phyloP scores from a whole-genome alignment of 1,140 invertebrate species.

The Drosophila quadrilineata region DNA sequence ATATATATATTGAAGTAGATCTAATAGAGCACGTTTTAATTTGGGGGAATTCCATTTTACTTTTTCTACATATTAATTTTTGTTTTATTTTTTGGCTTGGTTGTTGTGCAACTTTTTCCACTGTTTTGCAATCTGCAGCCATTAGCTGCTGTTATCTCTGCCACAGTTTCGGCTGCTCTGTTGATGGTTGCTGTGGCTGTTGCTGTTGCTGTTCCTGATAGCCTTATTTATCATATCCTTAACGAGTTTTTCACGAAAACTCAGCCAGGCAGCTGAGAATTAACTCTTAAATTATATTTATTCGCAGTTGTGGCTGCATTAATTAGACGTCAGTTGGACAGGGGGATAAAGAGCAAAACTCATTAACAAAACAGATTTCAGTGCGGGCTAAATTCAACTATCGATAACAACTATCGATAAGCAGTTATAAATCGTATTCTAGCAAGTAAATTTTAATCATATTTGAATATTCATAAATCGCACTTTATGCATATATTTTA shows the following conservation, averaged over 20 bases:
- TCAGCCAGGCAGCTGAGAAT: neutral
- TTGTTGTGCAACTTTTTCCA: neutral
- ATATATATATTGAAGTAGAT: no score
- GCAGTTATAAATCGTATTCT: no score
- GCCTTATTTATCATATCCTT: constrained; percentile 29
- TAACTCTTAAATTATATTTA: no score
- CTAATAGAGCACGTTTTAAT: no score
- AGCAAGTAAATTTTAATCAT: constrained; percentile 3
- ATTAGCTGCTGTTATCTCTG: constrained; percentile 50
- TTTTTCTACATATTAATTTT: no score
- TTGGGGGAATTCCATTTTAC: no score
- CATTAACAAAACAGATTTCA: no score
- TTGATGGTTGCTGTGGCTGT: neutral
- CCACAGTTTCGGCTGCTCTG: constrained; percentile 26
- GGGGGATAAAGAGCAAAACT: no score
- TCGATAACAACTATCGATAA: no score
- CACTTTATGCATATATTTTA: constrained; percentile 27
- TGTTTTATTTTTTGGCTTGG: constrained; percentile 2
- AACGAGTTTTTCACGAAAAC: neutral
- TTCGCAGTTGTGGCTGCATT: no score
- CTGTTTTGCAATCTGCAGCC: constrained; percentile 13
- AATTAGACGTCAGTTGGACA: no score
- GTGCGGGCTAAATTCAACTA: no score
- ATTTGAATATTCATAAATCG: constrained; percentile 31
- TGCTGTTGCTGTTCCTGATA: constrained; percentile 57